Conservation (phyloP, 2,797 vertebrate genomes). For the Clarias pachynema region DNA sequence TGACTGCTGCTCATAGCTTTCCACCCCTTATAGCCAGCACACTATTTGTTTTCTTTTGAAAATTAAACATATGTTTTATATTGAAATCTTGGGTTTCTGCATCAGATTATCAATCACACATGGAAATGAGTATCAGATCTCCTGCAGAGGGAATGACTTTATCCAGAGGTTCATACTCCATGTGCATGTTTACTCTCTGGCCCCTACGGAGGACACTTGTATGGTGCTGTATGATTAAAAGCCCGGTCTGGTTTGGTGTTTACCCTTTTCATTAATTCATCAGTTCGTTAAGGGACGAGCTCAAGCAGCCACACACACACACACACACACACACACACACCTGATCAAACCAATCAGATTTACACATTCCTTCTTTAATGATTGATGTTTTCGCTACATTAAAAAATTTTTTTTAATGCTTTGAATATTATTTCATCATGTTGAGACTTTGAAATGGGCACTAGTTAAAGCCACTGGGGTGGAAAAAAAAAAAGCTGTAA, state of each 20-base stretch:
- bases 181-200: neutral
- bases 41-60: neutral
- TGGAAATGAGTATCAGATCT: neutral
- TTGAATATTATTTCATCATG: neutral
- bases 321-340: neutral
- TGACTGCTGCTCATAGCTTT: too few species aligned
- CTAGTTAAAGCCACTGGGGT: neutral
- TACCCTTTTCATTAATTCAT: neutral
- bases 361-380: neutral
- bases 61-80: neutral
- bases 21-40: neutral
- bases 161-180: neutral
- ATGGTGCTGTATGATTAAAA: neutral
- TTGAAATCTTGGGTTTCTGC: neutral
- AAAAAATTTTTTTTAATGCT: too few species aligned
- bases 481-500: conserved; percentile 14
- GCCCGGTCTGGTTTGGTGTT: neutral
- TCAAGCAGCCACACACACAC: neutral
- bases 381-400: neutral
- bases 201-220: neutral
- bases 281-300: neutral
- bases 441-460: conserved; percentile 3
- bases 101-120: neutral
- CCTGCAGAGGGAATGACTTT: neutral
- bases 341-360: neutral